A percentile compares a stretch with the other conserved stretches of the same genome.
Evolutionary conservation across 2,113 vertebrate species (phyloP).

Genomic region (Terrapene triunguis): DNA sequence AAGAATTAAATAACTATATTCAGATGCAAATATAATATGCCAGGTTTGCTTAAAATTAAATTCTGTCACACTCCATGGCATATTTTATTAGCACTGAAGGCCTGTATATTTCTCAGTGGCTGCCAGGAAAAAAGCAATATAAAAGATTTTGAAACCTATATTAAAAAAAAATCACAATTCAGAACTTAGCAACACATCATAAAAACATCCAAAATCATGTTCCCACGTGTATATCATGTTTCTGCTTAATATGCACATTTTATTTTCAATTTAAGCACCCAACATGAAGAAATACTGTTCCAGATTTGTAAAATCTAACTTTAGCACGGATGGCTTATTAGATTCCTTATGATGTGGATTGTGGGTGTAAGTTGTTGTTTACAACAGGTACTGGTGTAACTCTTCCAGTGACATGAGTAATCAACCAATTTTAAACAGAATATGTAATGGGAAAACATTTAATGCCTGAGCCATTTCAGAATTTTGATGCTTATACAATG

Average conservation of each 20-base stretch:
- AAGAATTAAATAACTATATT: slow-evolving; percentile 22
- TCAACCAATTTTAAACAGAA: neutral
- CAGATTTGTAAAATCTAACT: neutral
- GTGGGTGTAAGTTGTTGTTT: neutral
- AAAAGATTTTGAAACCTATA: slow-evolving; percentile 19
- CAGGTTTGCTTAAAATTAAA: slow-evolving; percentile 9
- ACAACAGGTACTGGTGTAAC: neutral
- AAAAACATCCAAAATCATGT: slow-evolving; percentile 13
- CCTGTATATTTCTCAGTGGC: neutral
- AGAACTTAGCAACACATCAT: neutral
- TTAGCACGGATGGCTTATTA: slow-evolving; percentile 21
- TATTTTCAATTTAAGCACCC: slow-evolving; percentile 20
- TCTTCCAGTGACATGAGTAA: neutral
- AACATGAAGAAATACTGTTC: slow-evolving; percentile 4
- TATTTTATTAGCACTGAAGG: slow-evolving; percentile 26
- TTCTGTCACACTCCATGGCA: neutral
- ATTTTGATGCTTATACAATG: slow-evolving; percentile 4
- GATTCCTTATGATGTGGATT: neutral
- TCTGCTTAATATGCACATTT: slow-evolving; percentile 21
- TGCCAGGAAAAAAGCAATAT: neutral
- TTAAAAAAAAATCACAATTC: slow-evolving; percentile 3
- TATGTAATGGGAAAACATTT: neutral
- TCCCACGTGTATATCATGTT: neutral
- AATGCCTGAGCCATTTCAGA: neutral
- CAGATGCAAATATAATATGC: neutral